phyloP scores from a whole-genome alignment of 2,888 invertebrate genomes.

The Morinoia aosen region DNA sequence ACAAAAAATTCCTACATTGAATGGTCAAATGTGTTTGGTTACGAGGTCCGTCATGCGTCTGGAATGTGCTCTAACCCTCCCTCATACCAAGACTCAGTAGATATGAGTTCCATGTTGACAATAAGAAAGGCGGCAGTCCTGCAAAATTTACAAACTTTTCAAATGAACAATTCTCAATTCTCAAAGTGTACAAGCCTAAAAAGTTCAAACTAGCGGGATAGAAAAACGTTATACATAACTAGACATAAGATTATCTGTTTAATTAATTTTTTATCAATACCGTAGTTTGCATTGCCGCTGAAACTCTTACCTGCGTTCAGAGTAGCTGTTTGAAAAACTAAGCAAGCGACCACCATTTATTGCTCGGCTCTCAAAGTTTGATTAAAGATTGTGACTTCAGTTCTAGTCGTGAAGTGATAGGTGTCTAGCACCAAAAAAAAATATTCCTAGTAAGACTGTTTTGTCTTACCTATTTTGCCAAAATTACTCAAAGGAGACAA shows the following conservation, averaged over 20 bases:
- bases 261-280: background rate
- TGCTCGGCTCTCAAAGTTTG: too few relatives aligned
- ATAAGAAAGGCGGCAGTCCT: background rate
- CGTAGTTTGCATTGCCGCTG: too few relatives aligned
- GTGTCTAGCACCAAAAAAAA: too few relatives aligned
- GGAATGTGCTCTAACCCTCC: background rate
- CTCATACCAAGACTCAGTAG: background rate
- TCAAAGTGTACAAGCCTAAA: background rate
- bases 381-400: too few relatives aligned
- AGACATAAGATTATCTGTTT: background rate
- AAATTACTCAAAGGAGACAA: background rate
- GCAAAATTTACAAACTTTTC: background rate
- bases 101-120: background rate
- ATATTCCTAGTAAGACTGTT: too few relatives aligned
- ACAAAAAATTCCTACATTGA: background rate
- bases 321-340: too few relatives aligned
- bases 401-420: too few relatives aligned
- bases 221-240: background rate
- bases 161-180: too few relatives aligned
- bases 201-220: background rate
- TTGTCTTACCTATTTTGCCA: too few relatives aligned
- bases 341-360: too few relatives aligned
- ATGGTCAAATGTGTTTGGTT: background rate
- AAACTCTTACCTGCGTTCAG: too few relatives aligned
- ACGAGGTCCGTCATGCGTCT: background rate